Conservation (phyloP, 2,888 invertebrate species). For the Aleiodes leptofemur region DNA sequence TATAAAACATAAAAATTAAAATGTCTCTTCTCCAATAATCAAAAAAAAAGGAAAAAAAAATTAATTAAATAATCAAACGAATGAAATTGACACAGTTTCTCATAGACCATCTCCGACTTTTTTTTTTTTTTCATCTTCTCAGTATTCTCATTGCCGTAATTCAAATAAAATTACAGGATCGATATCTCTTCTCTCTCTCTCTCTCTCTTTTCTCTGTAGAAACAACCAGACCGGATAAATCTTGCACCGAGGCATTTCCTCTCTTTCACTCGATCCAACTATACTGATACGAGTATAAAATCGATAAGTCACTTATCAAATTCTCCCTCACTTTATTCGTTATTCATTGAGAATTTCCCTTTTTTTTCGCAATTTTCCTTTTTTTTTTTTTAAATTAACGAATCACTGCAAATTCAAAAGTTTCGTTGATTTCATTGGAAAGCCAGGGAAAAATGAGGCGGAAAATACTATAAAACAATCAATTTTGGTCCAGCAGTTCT, state of each 20-base stretch:
- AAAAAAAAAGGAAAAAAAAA: no score
- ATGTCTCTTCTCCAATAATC: no score
- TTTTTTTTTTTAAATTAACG: background rate
- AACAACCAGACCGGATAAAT: background rate
- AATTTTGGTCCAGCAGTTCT: no score
- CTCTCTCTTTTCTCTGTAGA: background rate
- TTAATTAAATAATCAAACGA: background rate
- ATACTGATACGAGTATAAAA: background rate
- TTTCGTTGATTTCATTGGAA: background rate
- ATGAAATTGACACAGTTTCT: slow-evolving; percentile 10
- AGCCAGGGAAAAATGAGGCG: background rate
- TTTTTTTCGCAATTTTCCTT: background rate
- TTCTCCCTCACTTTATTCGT: background rate
- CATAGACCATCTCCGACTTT: background rate
- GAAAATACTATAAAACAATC: no score
- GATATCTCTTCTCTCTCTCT: background rate
- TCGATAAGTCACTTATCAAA: background rate
- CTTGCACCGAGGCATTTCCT: slow-evolving; percentile 6
- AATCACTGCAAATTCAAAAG: background rate
- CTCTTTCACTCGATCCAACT: slow-evolving; percentile 4
- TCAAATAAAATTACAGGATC: slow-evolving; percentile 19
- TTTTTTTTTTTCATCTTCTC: background rate
- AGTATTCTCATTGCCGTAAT: slow-evolving; percentile 13
- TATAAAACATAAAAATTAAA: no score
- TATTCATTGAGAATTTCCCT: background rate